Conservation (phyloP, 2,888 invertebrate species). For the Asteroscopus sphinx region DNA sequence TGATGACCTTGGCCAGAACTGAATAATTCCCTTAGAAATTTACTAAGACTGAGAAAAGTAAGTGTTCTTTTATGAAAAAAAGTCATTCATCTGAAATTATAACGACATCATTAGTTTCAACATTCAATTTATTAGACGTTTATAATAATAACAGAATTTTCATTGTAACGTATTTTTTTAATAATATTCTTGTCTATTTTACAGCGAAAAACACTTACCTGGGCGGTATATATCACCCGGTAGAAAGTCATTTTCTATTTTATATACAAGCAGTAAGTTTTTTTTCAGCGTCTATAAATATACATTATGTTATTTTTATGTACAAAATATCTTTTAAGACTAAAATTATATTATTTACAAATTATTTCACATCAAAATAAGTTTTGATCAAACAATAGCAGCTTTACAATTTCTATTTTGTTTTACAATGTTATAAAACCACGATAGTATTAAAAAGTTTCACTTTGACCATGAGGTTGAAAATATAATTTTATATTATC, state of each 20-base stretch:
- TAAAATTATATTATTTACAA: constrained; percentile 57
- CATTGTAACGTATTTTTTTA: constrained; percentile 55
- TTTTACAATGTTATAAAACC: constrained; percentile 29
- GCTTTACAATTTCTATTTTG: constrained; percentile 29
- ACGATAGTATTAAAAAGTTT: constrained; percentile 24
- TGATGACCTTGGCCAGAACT: constrained; percentile 20
- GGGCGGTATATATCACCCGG: constrained; percentile 38
- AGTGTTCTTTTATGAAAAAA: constrained; percentile 16
- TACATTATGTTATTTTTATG: constrained; percentile 58
- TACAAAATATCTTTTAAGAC: constrained; percentile 57
- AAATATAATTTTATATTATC: constrained; percentile 21
- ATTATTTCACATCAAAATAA: constrained; percentile 37
- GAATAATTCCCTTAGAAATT: constrained; percentile 43
- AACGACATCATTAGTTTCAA: constrained; percentile 56
- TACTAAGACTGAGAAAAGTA: constrained; percentile 9
- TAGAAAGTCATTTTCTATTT: constrained; percentile 47
- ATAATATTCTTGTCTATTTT: constrained; percentile 50
- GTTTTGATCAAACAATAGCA: constrained; percentile 41
- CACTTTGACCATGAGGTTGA: constrained; percentile 35
- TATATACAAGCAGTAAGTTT: constrained; percentile 68
- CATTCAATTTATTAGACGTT: constrained; percentile 70
- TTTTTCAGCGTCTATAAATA: constrained; percentile 57
- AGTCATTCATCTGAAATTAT: constrained; percentile 12
- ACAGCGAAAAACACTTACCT: constrained; percentile 43
- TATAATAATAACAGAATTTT: constrained; percentile 60